These are phyloP conservation scores for Rhagium mordax DNA, from an alignment of 2,888 invertebrate species.

Conservation along the genomic window DNA sequence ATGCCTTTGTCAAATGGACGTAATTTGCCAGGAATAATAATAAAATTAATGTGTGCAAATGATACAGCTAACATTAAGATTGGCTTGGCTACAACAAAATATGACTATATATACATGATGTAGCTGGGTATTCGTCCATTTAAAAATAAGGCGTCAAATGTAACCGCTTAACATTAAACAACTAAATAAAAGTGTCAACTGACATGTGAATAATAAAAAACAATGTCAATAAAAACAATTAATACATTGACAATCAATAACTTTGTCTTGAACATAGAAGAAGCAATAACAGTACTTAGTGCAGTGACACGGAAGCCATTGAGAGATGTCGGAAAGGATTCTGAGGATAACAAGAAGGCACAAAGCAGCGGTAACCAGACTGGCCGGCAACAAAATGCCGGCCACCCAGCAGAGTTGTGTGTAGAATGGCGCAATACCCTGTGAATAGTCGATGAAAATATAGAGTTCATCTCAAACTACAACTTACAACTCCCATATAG, in stretches of 20 bases:
- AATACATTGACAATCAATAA: conserved; percentile 51
- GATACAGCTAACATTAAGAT: conserved; percentile 61
- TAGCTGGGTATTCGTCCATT: conserved; percentile 68
- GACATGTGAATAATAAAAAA: conserved; percentile 52
- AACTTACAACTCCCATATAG: conserved; percentile 17
- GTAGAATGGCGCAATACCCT: conserved; percentile 66
- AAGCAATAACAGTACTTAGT: conserved; percentile 59
- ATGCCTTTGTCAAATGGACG: conserved; percentile 70
- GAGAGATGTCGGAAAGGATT: conserved; percentile 59
- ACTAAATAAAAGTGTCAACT: conserved; percentile 65
- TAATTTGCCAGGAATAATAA: conserved; percentile 57
- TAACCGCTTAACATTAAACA: conserved; percentile 63
- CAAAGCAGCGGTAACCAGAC: conserved; percentile 67
- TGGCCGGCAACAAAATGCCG: conserved; percentile 56
- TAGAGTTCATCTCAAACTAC: conserved; percentile 27
- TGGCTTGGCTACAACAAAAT: conserved; percentile 66
- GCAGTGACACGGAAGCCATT: conserved; percentile 68
- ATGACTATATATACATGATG: conserved; percentile 67
- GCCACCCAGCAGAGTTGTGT: conserved; percentile 58
- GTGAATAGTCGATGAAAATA: conserved; percentile 58
- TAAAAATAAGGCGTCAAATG: conserved; percentile 61
- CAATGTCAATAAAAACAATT: conserved; percentile 56
- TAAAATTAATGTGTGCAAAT: conserved; percentile 56
- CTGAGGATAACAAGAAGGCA: conserved; percentile 67
- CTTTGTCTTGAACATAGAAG: conserved; percentile 55